Evolutionary conservation across 1,140 invertebrate species (phyloP).

Genomic region (Anastatus disparis): DNA sequence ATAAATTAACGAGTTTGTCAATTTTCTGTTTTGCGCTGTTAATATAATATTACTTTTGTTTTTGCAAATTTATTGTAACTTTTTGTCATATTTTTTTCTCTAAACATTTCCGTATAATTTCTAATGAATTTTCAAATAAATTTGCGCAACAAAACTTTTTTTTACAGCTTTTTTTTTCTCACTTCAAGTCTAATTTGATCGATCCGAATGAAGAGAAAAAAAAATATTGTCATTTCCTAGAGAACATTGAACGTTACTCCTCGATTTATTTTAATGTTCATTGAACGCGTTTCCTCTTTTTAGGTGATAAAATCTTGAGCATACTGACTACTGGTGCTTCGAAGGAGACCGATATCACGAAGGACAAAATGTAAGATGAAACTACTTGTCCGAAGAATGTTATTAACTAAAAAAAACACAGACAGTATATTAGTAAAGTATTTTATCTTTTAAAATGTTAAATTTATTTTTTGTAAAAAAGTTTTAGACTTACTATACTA

Average conservation of each 20-base stretch:
- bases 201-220: no score
- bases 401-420: slow-evolving; percentile 71
- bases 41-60: no score
- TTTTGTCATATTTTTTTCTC: no score
- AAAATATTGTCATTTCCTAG: no score
- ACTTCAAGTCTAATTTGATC: no score
- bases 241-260: background rate
- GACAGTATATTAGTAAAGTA: background rate
- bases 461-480: background rate
- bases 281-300: slow-evolving; percentile 68
- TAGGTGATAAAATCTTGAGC: slow-evolving; percentile 82
- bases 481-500: slow-evolving; percentile 70
- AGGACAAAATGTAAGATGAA: slow-evolving; percentile 80
- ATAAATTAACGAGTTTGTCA: no score
- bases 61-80: no score
- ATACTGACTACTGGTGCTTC: slow-evolving; percentile 86
- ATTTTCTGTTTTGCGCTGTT: no score
- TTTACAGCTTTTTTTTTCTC: no score
- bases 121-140: no score
- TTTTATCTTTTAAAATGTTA: slow-evolving; percentile 1
- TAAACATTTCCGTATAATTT: no score
- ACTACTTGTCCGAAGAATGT: slow-evolving; percentile 82
- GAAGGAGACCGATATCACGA: slow-evolving; percentile 81
- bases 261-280: slow-evolving; percentile 37
- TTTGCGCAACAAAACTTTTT: no score